phyloP scores from a whole-genome alignment of 2,797 vertebrate species.

The Eremophila alpestris region DNA sequence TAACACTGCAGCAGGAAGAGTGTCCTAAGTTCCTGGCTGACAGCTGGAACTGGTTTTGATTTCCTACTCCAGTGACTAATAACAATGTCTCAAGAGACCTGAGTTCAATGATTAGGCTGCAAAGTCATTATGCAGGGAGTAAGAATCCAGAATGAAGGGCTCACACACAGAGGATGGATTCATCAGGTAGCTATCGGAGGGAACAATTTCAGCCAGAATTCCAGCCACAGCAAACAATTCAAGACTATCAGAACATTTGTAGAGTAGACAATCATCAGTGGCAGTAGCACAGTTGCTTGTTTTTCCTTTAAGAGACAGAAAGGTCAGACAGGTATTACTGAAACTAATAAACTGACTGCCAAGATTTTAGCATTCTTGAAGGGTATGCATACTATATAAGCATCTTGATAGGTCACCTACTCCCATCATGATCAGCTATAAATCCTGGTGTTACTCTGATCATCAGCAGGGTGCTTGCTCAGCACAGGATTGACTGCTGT shows the following conservation, averaged over 20 bases:
- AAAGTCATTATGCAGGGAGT: not conserved
- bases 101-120: not conserved
- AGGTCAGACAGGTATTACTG: not conserved
- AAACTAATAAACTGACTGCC: not conserved
- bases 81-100: not conserved
- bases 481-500: not conserved
- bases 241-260: not conserved
- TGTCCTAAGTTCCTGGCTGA: not conserved
- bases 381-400: not conserved
- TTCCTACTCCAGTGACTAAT: not conserved
- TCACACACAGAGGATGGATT: not conserved
- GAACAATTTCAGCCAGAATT: not conserved
- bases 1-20: not conserved
- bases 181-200: not conserved
- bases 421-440: not conserved
- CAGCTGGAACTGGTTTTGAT: not conserved
- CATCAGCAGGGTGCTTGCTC: not conserved
- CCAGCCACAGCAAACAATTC: not conserved
- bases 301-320: not conserved
- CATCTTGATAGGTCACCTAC: not conserved
- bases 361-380: not conserved
- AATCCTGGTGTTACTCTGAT: not conserved
- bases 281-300: not conserved
- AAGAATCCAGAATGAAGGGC: not conserved
- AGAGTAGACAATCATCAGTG: not conserved